Conservation (phyloP, 2,888 invertebrate genomes). For the Atrina japonica region DNA sequence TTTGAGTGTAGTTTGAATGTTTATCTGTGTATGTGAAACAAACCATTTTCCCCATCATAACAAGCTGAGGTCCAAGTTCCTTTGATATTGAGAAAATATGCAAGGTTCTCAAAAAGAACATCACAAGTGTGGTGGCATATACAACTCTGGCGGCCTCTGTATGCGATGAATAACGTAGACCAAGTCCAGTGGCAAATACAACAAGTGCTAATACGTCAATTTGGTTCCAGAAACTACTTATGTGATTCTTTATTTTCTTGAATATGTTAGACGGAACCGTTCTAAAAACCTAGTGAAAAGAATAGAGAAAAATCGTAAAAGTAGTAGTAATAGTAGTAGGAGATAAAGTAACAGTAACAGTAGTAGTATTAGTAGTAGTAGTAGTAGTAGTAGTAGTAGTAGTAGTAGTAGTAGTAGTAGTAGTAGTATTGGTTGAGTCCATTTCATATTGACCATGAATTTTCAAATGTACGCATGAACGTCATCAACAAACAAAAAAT, state of each 20-base stretch:
- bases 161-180: slow-evolving; percentile 67
- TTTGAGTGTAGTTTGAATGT: too few species aligned
- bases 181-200: slow-evolving; percentile 73
- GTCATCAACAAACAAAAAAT: too few species aligned
- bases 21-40: too few species aligned
- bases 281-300: slow-evolving; percentile 29
- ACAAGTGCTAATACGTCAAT: slow-evolving; percentile 75
- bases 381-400: too few species aligned
- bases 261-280: slow-evolving; percentile 56
- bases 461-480: too few species aligned
- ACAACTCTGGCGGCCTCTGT: slow-evolving; percentile 79
- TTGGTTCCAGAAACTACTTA: slow-evolving; percentile 78
- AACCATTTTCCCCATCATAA: slow-evolving; percentile 80
- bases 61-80: slow-evolving; percentile 78
- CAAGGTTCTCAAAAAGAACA: slow-evolving; percentile 77
- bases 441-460: too few species aligned
- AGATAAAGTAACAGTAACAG: too few species aligned
- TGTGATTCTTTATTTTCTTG: slow-evolving; percentile 65
- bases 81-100: slow-evolving; percentile 79
- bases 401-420: too few species aligned
- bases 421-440: too few species aligned
- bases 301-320: slow-evolving; percentile 1
- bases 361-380: too few species aligned
- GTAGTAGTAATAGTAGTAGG: too few species aligned
- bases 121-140: slow-evolving; percentile 78